Conservation (phyloP, 1,140 invertebrate genomes). For the Sweltsa coloradensis region DNA sequence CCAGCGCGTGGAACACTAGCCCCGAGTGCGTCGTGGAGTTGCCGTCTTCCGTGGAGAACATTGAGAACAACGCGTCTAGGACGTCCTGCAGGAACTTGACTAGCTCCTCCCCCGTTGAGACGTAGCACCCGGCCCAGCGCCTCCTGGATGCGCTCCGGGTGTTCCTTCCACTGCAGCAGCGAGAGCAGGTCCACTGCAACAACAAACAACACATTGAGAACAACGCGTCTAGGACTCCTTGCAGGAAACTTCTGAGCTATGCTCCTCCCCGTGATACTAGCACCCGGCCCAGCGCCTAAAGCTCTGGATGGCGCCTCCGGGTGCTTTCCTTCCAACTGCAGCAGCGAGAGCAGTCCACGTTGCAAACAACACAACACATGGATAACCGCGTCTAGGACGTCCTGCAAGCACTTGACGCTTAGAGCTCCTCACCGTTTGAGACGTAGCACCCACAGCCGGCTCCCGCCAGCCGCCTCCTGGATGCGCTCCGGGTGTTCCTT, state of each 20-base stretch:
- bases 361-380: too few relatives aligned
- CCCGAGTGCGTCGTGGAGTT: slow-evolving; percentile 63
- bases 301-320: slow-evolving; percentile 74
- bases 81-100: slow-evolving; percentile 95
- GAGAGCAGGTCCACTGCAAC: slow-evolving; percentile 71
- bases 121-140: slow-evolving; percentile 67
- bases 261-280: slow-evolving; percentile 71
- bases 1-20: slow-evolving; percentile 62
- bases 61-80: slow-evolving; percentile 84
- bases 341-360: slow-evolving; percentile 68
- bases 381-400: slow-evolving; percentile 91
- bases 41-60: slow-evolving; percentile 89
- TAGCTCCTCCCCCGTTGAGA: slow-evolving; percentile 78
- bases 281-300: slow-evolving; percentile 69
- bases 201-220: slow-evolving; percentile 10
- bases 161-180: slow-evolving; percentile 79
- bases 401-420: slow-evolving; percentile 94
- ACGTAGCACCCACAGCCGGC: slow-evolving; percentile 62
- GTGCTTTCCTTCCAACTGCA: slow-evolving; percentile 84
- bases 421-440: slow-evolving; percentile 81
- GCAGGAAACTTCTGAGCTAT: slow-evolving; percentile 90
- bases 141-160: slow-evolving; percentile 73
- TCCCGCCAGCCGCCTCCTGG: slow-evolving; percentile 66
- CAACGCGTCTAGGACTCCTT: slow-evolving; percentile 88
- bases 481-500: slow-evolving; percentile 75